Evolutionary conservation across 2,113 vertebrate species (phyloP), one percentile per base, ranked within the genome.

Genomic region (Dinomys branickii): DNA sequence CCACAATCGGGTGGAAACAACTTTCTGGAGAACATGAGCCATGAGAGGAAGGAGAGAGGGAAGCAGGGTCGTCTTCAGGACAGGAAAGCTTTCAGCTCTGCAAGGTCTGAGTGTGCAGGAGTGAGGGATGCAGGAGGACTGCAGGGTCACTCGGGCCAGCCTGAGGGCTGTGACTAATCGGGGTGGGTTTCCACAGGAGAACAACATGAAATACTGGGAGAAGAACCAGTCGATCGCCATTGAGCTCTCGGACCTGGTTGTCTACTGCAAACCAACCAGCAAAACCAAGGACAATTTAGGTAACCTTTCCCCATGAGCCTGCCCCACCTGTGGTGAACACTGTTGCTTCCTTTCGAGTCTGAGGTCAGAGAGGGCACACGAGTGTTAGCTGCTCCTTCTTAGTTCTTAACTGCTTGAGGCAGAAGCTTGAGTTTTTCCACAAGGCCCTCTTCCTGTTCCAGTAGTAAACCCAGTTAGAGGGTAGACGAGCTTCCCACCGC

Each of bases 261-360:
- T 99, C 59, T 99, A 99, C 98, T 99, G 99, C 98, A 99, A 99
- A 92, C 99, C 99, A 1, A 99, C 99, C 92, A 99, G 99, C 98
- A 99, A 99, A 98, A 99, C 99, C 84, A 99, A 99, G 97, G 99
- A 99, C 92, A 99, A 99, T 78, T 99, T 99, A 97, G 99, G 99
- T 99, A 98, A 94, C 7, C 82, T 8, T 84, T 80, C 88, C 90
- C 96, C 56, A 0, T 17, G 47, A 65, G 86, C 4, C 10, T 44
- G 54, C 94, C 1, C 33, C 3, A 58, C 0, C 4, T 8, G 22
- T 0, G 2, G 6, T 0, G 52, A 26, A 38, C 24, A 14, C 4
- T 5, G 6, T 3, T 0, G 0, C 6, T 10, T 75, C 24, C 67
- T 0, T n/a, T n/a, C n/a, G 56, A 44, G 54, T 33, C 1, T 13